Percentiles rank a stretch among this genome's conserved stretches.
Evolutionary conservation across 2,797 vertebrate genomes (phyloP).

Genomic region (Fistularia commersonii): DNA sequence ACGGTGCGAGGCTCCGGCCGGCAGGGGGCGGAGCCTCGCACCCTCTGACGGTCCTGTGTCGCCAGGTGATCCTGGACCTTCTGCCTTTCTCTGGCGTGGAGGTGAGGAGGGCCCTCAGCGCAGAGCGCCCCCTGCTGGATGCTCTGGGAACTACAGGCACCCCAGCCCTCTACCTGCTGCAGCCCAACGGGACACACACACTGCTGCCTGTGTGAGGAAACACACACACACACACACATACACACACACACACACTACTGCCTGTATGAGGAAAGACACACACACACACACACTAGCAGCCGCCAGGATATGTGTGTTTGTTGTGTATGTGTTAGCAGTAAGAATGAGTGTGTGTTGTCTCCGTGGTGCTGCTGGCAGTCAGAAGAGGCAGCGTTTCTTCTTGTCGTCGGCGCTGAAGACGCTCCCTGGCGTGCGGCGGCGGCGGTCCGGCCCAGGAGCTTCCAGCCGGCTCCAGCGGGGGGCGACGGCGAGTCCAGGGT

Average conservation of each 20-base stretch:
- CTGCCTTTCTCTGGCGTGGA: slow-evolving; percentile 79
- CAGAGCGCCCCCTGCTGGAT: slow-evolving; percentile 75
- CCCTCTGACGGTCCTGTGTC: neutral
- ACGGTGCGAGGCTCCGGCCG: too few species aligned
- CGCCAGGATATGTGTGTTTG: too few species aligned
- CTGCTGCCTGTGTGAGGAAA: slow-evolving; percentile 77
- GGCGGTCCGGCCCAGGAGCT: slow-evolving; percentile 25
- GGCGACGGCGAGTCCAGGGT: slow-evolving; percentile 18
- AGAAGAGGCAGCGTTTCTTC: slow-evolving; percentile 86
- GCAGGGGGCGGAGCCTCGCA: neutral
- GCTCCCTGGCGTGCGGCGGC: slow-evolving; percentile 81
- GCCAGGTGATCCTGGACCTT: slow-evolving; percentile 89
- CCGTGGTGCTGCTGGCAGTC: slow-evolving; percentile 60
- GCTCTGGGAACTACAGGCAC: slow-evolving; percentile 74
- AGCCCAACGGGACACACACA: slow-evolving; percentile 83
- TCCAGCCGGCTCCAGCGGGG: slow-evolving; percentile 29
- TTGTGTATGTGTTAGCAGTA: too few species aligned
- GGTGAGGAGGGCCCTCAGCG: slow-evolving; percentile 77
- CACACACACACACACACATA: slow-evolving; percentile 11
- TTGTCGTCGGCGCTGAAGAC: slow-evolving; percentile 87
- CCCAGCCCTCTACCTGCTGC: slow-evolving; percentile 82
- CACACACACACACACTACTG: too few species aligned
- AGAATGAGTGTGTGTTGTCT: neutral
- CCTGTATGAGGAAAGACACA: too few species aligned
- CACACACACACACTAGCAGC: neutral